Evolutionary conservation across 2,888 invertebrate genomes (phyloP), one percentile per base, ranked within the genome.

Genomic region (Leptopilina drosophilae): DNA sequence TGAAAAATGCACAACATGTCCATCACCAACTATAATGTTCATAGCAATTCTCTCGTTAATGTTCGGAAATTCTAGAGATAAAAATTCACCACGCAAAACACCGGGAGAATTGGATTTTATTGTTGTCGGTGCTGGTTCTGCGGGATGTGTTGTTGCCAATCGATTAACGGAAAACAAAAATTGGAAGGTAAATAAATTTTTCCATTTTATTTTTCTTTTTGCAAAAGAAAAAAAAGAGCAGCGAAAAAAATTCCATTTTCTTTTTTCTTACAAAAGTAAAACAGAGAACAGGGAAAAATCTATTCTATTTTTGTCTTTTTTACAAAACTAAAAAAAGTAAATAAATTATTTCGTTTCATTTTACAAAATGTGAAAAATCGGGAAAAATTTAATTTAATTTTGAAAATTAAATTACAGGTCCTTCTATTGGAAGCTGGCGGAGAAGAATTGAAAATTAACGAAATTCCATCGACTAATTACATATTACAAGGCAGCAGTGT

Each of bases 361-460:
- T 33, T 3, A 33, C 33, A 33, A 42, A 42, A 42, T 7, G 8
- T 8, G 7, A 42, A 42, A 42, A 42, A 42, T 6, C 42, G 42
- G 42, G 5, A 42, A 42, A 42, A 42, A 42, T 42, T 42, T 6
- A 8, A 42, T 42, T 42, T 42, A 42, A 42, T 42, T 42, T 42
- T 42, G 7, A 42, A 7, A 42, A 42, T 8, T 42, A 7, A 42
- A 42, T 90, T 87, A 0, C 90, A 95, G 95, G 92, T 95, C 11
- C 91, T 95, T 0, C 91, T 95, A 0, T 88, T 95, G 76, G 95
- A 95, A 92, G 95, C 95, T 0, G 95, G 95, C 0, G 93, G 93
- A 5, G 95, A 95, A 87, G 95, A 95, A 88, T 95, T 95, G 0
- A 93, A 94, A 59, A 93, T 94, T 0, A 94, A 95, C 0, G 94